Base-by-base conservation (phyloP, 2,888 invertebrate species). In the Hoplodrina ambigua region DNA sequence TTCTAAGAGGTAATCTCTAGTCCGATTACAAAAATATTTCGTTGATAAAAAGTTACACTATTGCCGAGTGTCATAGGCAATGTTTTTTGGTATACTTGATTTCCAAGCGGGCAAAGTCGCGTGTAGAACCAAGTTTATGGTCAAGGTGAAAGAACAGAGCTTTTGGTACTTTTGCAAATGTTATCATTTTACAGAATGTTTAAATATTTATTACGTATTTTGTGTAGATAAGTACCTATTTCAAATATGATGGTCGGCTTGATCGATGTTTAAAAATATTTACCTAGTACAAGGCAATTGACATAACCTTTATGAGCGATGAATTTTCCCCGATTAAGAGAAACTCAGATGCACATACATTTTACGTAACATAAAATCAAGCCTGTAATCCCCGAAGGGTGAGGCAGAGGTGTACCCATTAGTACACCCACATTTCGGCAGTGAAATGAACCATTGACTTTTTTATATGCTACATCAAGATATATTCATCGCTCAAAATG, bases 271-370 rank as follows among this genome's bases (percentile, higher is more conserved):
- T 11, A 77, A 58, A 77, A 19, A 69, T 19, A 13, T 49, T 49
- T 50, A 58, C 41, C 25, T 25, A 25, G 20, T 33, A 0, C 20
- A 4, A 33, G 53, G 20, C 46, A 54, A 37, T 46, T 25, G 50
- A 33, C 46, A 46, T 46, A 37, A 54, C 33, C 41, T 77, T 72
- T 33, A 54, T 30, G 41, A 76, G 44, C 20, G 41, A 77, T 33
- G 33, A 44, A 20, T 58, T 69, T 50, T 58, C 41, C 54, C 77
- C 70, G n/a, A 54, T 69, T 77, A 69, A 49, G 19, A 58, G 33
- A 69, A 58, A 33, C 49, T 19, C 25, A n/a, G n/a, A n/a, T n/a
- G n/a, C n/a, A n/a, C n/a, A n/a, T n/a, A n/a, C n/a, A n/a, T n/a
- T n/a, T n/a, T n/a, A n/a, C n/a, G n/a, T n/a, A n/a, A n/a, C n/a